Percentiles rank a stretch among this genome's conserved stretches.
Evolutionary conservation across 2,888 invertebrate species (phyloP).

Genomic region (Elegia similella): DNA sequence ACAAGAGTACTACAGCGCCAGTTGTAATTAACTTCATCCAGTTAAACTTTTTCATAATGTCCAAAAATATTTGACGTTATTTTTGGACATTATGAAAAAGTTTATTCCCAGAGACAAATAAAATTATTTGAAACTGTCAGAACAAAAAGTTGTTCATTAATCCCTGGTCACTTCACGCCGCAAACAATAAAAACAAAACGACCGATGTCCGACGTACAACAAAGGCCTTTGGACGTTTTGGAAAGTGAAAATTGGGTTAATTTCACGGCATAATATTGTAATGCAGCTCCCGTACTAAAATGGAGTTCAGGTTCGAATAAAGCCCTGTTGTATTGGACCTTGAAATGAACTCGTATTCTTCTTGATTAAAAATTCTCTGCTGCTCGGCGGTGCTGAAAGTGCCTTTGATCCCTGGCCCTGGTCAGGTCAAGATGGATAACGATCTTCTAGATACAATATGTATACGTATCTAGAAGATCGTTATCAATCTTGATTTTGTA

Average conservation of each 20-base stretch:
- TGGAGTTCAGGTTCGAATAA: background rate
- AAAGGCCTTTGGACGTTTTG: background rate
- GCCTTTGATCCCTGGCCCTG: too few species aligned
- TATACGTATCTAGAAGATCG: too few species aligned
- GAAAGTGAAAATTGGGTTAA: conserved; percentile 5
- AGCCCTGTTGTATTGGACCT: background rate
- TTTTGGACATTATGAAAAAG: too few species aligned
- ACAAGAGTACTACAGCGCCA: too few species aligned
- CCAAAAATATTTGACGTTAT: too few species aligned
- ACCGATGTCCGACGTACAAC: background rate
- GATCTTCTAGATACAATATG: too few species aligned
- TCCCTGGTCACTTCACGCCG: background rate
- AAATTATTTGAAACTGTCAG: background rate
- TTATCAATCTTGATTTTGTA: too few species aligned
- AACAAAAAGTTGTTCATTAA: conserved; percentile 2
- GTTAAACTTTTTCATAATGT: too few species aligned
- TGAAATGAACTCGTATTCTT: background rate
- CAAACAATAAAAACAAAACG: conserved; percentile 1
- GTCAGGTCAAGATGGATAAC: too few species aligned
- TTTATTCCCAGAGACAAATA: background rate
- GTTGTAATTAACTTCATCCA: too few species aligned
- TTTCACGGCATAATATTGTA: background rate
- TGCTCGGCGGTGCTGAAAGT: too few species aligned
- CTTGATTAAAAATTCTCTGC: too few species aligned
- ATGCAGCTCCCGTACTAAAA: background rate